Conservation (phyloP, 2,888 invertebrate genomes). For the Apotomis turbidana region DNA sequence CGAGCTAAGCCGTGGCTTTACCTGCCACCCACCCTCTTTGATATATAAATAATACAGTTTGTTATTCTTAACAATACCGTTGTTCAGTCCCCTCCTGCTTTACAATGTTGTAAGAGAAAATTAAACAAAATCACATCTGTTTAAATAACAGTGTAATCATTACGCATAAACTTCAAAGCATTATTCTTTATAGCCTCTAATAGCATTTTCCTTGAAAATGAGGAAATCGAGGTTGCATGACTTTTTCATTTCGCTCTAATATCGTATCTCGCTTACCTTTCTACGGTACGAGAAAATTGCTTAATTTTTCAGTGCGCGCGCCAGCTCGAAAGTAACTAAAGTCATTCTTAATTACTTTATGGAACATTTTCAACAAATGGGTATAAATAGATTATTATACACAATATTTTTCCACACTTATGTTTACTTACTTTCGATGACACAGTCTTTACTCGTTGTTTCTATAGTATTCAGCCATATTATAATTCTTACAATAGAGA, state of each 20-base stretch:
- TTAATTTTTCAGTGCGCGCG: not conserved
- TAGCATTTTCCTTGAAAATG: not conserved
- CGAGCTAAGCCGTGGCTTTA: too few relatives aligned
- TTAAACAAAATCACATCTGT: conserved; percentile 16
- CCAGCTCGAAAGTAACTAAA: not conserved
- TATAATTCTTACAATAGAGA: too few relatives aligned
- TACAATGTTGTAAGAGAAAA: conserved; percentile 3
- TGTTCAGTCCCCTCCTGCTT: conserved; percentile 6
- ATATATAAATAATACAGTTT: conserved; percentile 4
- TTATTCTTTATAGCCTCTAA: conserved; percentile 10
- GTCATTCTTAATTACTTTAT: not conserved
- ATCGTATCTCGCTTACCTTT: not conserved
- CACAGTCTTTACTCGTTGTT: too few relatives aligned
- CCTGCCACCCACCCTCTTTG: conserved; percentile 8
- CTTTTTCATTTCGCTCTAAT: conserved; percentile 6
- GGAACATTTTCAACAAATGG: too few relatives aligned
- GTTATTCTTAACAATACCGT: conserved; percentile 6
- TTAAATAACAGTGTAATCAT: conserved; percentile 16
- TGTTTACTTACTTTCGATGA: too few relatives aligned
- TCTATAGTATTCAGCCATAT: too few relatives aligned
- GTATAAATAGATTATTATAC: too few relatives aligned
- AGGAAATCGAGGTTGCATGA: conserved; percentile 11
- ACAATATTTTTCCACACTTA: too few relatives aligned
- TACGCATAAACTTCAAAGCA: conserved; percentile 21
- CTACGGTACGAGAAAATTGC: not conserved